These are phyloP conservation scores for Cyrtonyx montezumae DNA, from an alignment of 2,113 vertebrate species.

Conservation along the genomic window DNA sequence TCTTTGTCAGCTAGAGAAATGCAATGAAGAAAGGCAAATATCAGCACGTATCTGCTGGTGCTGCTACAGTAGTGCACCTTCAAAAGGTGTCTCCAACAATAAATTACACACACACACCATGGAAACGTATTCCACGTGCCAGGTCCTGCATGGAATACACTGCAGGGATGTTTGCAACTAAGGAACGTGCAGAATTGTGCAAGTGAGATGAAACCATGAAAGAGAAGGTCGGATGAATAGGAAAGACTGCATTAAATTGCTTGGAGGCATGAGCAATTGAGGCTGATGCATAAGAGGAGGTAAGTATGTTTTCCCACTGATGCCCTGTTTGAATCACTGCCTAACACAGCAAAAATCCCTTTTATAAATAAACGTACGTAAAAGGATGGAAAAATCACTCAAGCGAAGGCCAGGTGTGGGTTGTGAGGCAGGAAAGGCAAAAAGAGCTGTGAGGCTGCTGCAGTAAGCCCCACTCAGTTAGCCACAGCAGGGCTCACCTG, in stretches of 20 bases:
- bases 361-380: background rate
- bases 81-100: rapidly evolving
- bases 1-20: background rate
- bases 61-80: background rate
- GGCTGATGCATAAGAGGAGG: no score
- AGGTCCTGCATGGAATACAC: rapidly evolving
- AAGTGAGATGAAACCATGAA: background rate
- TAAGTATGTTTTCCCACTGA: rapidly evolving
- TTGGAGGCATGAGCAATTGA: background rate
- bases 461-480: background rate
- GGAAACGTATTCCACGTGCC: rapidly evolving
- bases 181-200: rapidly evolving
- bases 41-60: background rate
- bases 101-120: background rate
- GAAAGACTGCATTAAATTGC: background rate
- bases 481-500: background rate
- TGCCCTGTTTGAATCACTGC: background rate
- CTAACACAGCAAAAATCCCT: background rate
- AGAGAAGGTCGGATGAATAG: background rate
- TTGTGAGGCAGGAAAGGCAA: background rate
- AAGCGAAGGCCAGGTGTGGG: background rate
- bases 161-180: background rate
- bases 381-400: background rate
- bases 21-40: background rate
- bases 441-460: background rate